Percentiles rank a stretch among this genome's conserved stretches.
These are phyloP conservation scores for Cepaea hortensis DNA, from an alignment of 2,888 invertebrate genomes.

Conservation along the genomic window DNA sequence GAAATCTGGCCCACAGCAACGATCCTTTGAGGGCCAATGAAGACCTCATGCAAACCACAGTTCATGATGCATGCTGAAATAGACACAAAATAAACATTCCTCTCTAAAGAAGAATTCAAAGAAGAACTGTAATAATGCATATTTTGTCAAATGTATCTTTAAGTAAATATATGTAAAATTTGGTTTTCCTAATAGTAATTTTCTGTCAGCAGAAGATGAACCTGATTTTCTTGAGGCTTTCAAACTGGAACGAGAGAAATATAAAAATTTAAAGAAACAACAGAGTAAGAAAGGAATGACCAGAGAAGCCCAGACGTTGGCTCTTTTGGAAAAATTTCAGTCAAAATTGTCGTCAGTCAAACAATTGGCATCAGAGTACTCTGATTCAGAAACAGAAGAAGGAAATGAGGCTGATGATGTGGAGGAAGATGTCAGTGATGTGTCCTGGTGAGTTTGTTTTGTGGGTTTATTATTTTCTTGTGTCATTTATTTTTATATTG, in stretches of 20 bases:
- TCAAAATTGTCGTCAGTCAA: slow-evolving; percentile 85
- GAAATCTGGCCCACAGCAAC: no score
- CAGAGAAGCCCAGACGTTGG: slow-evolving; percentile 81
- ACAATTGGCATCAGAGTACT: slow-evolving; percentile 70
- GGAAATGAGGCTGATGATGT: slow-evolving; percentile 74
- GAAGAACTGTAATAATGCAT: no score
- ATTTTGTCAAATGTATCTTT: no score
- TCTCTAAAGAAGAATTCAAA: no score
- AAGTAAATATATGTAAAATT: no score
- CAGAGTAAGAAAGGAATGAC: slow-evolving; percentile 64
- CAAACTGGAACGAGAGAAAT: slow-evolving; percentile 70
- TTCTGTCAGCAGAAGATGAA: slow-evolving; percentile 2
- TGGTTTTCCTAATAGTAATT: no score
- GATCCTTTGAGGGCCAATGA: no score
- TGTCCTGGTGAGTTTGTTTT: slow-evolving; percentile 67
- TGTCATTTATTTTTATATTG: not conserved
- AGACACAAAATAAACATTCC: no score
- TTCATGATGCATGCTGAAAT: no score
- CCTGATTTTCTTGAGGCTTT: slow-evolving; percentile 62
- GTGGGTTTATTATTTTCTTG: not conserved
- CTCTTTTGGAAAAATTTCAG: slow-evolving; percentile 89
- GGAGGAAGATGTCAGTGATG: slow-evolving; percentile 66
- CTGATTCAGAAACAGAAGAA: slow-evolving; percentile 78
- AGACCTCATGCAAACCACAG: no score
- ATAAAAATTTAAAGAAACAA: slow-evolving; percentile 64